phyloP scores from a whole-genome alignment of 1,140 invertebrate species.

The silkworm (Bombyx mori) region ASM3026992v2 NC_085119.1:6837501-6838000 shows the following conservation, averaged over 20 bases:
- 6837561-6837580: constrained; percentile 15
- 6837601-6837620: constrained; percentile 63
- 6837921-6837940: constrained; percentile 17
- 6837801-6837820: constrained; percentile 21
- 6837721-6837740: constrained; percentile 53
- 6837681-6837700: constrained; percentile 59
- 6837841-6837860: constrained; percentile 44
- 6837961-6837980: too few species aligned
- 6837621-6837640: constrained; percentile 65
- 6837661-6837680: constrained; percentile 23
- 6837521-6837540: too few species aligned
- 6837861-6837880: constrained; percentile 39
- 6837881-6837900: constrained; percentile 39
- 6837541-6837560: constrained; percentile 1
- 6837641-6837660: constrained; percentile 26
- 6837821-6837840: constrained; percentile 62
- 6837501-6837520: too few species aligned
- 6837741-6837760: constrained; percentile 56
- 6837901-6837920: constrained; percentile 31
- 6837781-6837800: constrained; percentile 28
- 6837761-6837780: constrained; percentile 52
- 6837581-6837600: constrained; percentile 59
- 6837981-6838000: too few species aligned
- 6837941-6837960: constrained; percentile 28
- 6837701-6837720: constrained; percentile 42